A percentile compares a stretch with the other conserved stretches of the same genome.
Conservation (phyloP, 2,888 invertebrate genomes). For the Heliconius charithonia region DNA sequence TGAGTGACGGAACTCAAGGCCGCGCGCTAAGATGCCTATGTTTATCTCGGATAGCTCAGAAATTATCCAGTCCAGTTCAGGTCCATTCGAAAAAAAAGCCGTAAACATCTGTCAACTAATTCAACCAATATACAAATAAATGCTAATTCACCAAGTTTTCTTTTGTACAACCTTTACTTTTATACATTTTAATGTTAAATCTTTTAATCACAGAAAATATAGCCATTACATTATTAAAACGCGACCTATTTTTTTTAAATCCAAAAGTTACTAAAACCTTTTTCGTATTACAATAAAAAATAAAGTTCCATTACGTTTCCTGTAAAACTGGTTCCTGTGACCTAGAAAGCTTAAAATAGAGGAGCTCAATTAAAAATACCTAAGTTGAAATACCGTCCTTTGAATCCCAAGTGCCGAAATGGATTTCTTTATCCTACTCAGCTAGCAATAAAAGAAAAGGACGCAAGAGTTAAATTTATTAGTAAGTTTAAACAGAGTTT, state of each 20-base stretch:
- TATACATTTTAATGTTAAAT: not conserved
- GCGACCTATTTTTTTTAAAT: not conserved
- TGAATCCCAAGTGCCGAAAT: slow-evolving; percentile 36
- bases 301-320: not conserved
- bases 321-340: not conserved
- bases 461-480: slow-evolving; percentile 30
- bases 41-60: too few species aligned
- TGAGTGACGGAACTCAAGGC: too few species aligned
- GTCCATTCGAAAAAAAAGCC: too few species aligned
- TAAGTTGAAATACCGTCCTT: slow-evolving; percentile 23
- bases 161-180: too few species aligned
- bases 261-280: not conserved
- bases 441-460: slow-evolving; percentile 24
- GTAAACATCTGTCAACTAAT: not conserved
- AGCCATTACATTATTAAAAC: not conserved
- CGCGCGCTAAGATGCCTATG: too few species aligned
- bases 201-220: not conserved
- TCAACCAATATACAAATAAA: too few species aligned
- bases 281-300: slow-evolving; percentile 3
- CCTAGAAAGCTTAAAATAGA: slow-evolving; percentile 20
- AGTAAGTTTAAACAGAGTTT: slow-evolving; percentile 29
- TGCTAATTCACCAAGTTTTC: not conserved
- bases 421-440: slow-evolving; percentile 36
- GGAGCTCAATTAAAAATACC: slow-evolving; percentile 25
- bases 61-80: too few species aligned